phyloP scores from a whole-genome alignment of 37 sponge, comb jelly and placozoan species.

The Agelas oroides region DNA sequence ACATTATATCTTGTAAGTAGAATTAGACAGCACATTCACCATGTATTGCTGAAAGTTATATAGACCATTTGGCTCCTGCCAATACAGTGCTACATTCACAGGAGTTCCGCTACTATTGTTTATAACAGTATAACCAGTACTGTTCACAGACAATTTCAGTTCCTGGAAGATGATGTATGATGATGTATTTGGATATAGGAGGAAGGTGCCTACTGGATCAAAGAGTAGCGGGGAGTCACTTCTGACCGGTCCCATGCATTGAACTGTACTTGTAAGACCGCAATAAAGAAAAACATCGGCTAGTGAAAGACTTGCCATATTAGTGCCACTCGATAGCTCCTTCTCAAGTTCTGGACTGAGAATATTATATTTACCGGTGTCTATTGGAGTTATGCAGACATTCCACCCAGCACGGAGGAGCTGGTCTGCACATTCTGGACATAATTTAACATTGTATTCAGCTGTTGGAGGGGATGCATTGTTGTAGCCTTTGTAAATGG shows the following conservation, averaged over 20 bases:
- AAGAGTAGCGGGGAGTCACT: conserved; percentile 11
- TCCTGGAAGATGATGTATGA: conserved; percentile 9
- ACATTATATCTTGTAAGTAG: no score
- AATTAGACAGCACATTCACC: no score
- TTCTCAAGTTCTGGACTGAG: neutral
- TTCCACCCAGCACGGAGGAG: conserved; percentile 63
- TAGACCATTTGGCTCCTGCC: no score
- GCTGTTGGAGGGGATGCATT: conserved; percentile 30
- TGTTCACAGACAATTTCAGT: conserved; percentile 21
- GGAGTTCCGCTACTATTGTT: conserved; percentile 4
- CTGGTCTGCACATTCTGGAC: conserved; percentile 54
- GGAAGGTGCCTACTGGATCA: conserved; percentile 24
- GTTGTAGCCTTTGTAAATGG: conserved; percentile 69
- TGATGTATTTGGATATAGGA: neutral
- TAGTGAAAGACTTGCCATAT: neutral
- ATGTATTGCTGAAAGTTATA: no score
- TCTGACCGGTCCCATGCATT: neutral
- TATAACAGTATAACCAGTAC: conserved; percentile 29
- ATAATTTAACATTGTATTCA: conserved; percentile 78
- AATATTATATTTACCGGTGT: conserved; percentile 52
- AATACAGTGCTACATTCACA: no score
- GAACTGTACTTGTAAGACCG: neutral
- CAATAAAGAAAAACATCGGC: conserved; percentile 22
- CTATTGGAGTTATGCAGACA: conserved; percentile 74
- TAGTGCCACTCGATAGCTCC: neutral